phyloP scores from a whole-genome alignment of 2,797 vertebrate species.

The Leptoclinus maculatus region DNA sequence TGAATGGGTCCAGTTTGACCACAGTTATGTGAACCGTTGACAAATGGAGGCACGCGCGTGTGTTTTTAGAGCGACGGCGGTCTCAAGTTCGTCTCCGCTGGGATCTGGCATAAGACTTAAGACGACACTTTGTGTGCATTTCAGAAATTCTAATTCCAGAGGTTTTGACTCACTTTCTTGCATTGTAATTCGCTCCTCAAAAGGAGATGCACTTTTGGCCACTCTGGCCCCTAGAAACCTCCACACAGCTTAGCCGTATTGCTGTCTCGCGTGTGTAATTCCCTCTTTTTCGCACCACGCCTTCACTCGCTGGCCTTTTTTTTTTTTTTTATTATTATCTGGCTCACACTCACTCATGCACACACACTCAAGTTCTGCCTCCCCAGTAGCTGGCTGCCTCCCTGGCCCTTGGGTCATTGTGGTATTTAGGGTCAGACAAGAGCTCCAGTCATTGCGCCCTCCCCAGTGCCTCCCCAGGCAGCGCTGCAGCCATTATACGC shows the following conservation, averaged over 20 bases:
- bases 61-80: slow-evolving; percentile 61
- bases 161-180: slow-evolving; percentile 28
- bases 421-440: slow-evolving; percentile 90
- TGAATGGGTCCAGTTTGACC: slow-evolving; percentile 74
- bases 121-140: slow-evolving; percentile 54
- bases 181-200: slow-evolving; percentile 33
- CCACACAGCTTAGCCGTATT: slow-evolving; percentile 22
- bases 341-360: slow-evolving; percentile 20
- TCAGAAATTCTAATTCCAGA: slow-evolving; percentile 40
- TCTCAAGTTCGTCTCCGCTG: slow-evolving; percentile 49
- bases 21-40: slow-evolving; percentile 72
- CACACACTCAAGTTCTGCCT: slow-evolving; percentile 46
- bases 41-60: slow-evolving; percentile 64
- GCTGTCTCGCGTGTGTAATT: slow-evolving; percentile 30
- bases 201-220: slow-evolving; percentile 41
- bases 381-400: slow-evolving; percentile 75
- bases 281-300: slow-evolving; percentile 35
- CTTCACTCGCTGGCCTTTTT: slow-evolving; percentile 37
- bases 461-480: slow-evolving; percentile 80
- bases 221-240: slow-evolving; percentile 7
- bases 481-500: slow-evolving; percentile 72
- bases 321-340: slow-evolving; percentile 40
- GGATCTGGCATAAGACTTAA: slow-evolving; percentile 48
- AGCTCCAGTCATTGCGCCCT: slow-evolving; percentile 86
- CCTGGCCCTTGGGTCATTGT: slow-evolving; percentile 81